Percentiles rank a stretch among this genome's conserved stretches.
Evolutionary conservation across 1,140 invertebrate species (phyloP).

Genomic region (Acyrthosiphon pisum): DNA sequence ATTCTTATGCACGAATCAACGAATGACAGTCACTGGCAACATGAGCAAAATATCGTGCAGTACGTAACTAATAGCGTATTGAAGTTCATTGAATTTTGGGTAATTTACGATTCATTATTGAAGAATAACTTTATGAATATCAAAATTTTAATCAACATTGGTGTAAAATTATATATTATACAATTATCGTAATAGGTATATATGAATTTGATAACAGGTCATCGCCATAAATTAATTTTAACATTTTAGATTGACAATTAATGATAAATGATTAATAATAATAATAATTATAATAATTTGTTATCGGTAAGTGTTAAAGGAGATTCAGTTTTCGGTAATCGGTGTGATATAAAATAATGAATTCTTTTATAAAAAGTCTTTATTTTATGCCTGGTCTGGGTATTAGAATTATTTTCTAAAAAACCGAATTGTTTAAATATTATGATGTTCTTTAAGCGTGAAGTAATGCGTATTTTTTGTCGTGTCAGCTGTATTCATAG

Average conservation of each 20-base stretch:
- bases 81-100: neutral
- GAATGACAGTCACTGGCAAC: neutral
- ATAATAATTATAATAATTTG: neutral
- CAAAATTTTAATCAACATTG: neutral
- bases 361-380: neutral
- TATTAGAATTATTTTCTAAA: neutral
- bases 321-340: neutral
- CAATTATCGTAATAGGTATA: neutral
- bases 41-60: neutral
- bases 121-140: neutral
- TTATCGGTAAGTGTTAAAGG: neutral
- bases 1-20: neutral
- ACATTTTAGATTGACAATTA: neutral
- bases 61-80: neutral
- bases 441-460: conserved; percentile 12
- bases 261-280: neutral
- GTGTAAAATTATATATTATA: neutral
- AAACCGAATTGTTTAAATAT: neutral
- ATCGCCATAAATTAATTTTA: neutral
- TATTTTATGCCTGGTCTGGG: neutral
- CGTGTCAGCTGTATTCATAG: neutral
- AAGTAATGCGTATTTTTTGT: neutral
- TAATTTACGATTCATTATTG: neutral
- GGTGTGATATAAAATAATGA: neutral
- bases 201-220: neutral